Conservation (phyloP, 2,888 invertebrate genomes). For the Rhyacophila evoluta region DNA sequence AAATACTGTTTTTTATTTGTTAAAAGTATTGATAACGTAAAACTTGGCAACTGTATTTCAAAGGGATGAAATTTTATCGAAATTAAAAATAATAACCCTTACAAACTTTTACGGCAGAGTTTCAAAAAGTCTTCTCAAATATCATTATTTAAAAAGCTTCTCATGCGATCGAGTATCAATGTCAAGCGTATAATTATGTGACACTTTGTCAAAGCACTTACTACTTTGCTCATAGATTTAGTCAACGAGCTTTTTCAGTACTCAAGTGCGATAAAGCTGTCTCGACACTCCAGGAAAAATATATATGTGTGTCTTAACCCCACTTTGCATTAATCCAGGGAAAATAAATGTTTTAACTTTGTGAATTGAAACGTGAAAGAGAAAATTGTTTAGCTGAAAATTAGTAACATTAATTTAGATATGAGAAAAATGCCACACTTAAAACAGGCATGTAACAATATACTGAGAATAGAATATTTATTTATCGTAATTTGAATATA, state of each 20-base stretch:
- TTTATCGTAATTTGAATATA: too few relatives aligned
- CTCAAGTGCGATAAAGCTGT: slow-evolving; percentile 17
- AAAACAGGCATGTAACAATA: too few relatives aligned
- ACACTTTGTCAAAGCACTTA: slow-evolving; percentile 24
- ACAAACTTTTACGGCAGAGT: not conserved
- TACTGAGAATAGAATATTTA: too few relatives aligned
- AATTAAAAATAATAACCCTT: not conserved
- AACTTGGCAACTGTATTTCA: not conserved
- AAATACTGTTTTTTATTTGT: too few relatives aligned
- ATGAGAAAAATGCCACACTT: too few relatives aligned
- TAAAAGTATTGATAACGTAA: too few relatives aligned
- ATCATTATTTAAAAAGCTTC: slow-evolving; percentile 11
- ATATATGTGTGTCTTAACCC: slow-evolving; percentile 41
- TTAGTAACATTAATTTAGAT: too few relatives aligned
- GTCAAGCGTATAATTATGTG: slow-evolving; percentile 21
- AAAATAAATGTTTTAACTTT: not conserved
- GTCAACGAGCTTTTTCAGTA: slow-evolving; percentile 24
- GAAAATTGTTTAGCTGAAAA: not conserved
- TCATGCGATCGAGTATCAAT: slow-evolving; percentile 19
- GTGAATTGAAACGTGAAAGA: not conserved
- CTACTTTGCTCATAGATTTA: slow-evolving; percentile 15
- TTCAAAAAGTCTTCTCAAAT: not conserved
- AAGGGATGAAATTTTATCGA: not conserved
- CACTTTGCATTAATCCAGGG: slow-evolving; percentile 43
- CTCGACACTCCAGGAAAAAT: slow-evolving; percentile 33